Evolutionary conservation across 2,797 vertebrate genomes (phyloP), one percentile per base, ranked within the genome.

Genomic region (Sebastes vulpes): DNA sequence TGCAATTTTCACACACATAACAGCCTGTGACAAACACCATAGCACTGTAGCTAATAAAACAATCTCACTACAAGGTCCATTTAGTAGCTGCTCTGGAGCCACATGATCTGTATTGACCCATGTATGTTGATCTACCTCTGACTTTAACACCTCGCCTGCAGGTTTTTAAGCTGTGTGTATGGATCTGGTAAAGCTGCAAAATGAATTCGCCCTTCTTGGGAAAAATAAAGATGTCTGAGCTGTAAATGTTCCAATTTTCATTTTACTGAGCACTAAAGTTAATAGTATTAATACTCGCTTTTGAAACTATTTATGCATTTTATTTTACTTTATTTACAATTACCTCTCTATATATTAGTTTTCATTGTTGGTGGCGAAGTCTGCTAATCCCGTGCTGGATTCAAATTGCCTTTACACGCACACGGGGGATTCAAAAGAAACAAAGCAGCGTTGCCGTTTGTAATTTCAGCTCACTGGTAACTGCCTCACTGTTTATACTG

Each of bases 1-100:
- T 50, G 23, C 54, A 61, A 21, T 75, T 65, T 79, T 50, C 68
- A 82, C 82, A 69, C 53, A 73, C 54, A 53, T 10, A 59, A 59
- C 9, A 64, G 29, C 53, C 28, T 59, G 57, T 65, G 69, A 63
- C 72, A 73, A 71, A 74, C 73, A 65, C 21, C 18, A 21, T 11
- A 32, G 65, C 9, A 12, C 38, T 65, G 23, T 12, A 21, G 72
- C 54, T 35, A 75, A 54, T 20, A 48, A 68, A 64, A 60, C 23
- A 57, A 69, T 14, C 21, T 20, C 46, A 56, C 29, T 31, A 73
- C 23, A 2, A 69, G 38, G 16, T 52, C 28, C 32, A 25, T 50
- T 68, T 46, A 66, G 23, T n/a, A 4, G 31, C 63, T 26, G 58
- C 53, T 78, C 9, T 31, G 29, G 25, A 31, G 50, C 42, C 42